phyloP scores from a whole-genome alignment of 2,888 invertebrate species.

The Willowsia nigromaculata region DNA sequence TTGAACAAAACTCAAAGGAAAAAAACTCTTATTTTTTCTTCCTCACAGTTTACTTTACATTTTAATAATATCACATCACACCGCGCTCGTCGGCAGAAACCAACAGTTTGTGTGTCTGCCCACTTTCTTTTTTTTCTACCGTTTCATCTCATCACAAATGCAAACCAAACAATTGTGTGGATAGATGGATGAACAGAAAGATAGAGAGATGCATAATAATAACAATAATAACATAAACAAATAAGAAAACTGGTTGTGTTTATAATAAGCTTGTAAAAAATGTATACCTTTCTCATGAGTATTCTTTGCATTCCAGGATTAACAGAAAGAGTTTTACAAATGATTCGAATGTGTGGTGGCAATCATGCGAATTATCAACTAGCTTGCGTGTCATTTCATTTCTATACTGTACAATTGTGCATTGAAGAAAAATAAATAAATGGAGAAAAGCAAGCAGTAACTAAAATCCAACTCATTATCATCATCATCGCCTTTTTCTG shows the following conservation, averaged over 20 bases:
- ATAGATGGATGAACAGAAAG: slow-evolving; percentile 1
- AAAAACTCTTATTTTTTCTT: slow-evolving; percentile 40
- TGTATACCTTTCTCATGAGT: background rate
- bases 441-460: slow-evolving; percentile 10
- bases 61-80: slow-evolving; percentile 61
- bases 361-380: background rate
- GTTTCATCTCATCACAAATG: background rate
- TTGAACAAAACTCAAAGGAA: background rate
- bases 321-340: background rate
- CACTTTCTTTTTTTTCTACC: slow-evolving; percentile 53
- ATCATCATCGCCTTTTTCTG: slow-evolving; percentile 29
- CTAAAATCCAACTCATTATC: background rate
- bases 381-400: background rate
- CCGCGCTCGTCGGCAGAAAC: background rate
- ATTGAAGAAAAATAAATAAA: slow-evolving; percentile 12
- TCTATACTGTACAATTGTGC: background rate
- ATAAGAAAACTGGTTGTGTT: background rate
- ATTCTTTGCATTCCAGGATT: background rate
- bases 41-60: slow-evolving; percentile 51
- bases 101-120: background rate
- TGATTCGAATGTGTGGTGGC: background rate
- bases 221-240: background rate
- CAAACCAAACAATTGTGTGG: slow-evolving; percentile 47
- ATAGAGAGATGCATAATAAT: slow-evolving; percentile 26
- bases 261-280: background rate